Evolutionary conservation across 2,113 vertebrate genomes (phyloP), one percentile per base, ranked within the genome.

Genomic region (Stictonetta naevosa): DNA sequence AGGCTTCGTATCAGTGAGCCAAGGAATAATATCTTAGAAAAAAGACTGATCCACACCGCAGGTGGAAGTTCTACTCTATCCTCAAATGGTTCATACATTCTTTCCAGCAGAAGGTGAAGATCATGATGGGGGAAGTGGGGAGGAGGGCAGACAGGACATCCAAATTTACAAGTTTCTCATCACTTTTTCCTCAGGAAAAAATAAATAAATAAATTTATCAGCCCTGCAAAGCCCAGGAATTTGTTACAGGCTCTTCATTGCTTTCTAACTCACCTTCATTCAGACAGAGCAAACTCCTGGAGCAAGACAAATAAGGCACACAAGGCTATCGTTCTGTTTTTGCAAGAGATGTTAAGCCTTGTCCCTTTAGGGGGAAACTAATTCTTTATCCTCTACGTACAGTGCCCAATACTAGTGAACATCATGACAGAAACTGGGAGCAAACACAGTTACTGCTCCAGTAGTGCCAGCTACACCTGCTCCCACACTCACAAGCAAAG

Each of bases 361-460:
- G 3, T 25, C 56, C 44, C 40, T 86, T 59, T 10, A 46, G 3
- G 10, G 13, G 10, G 6, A 22, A 28, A 67, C 5, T 4, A 11
- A 64, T 8, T 64, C 50, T 5, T 6, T 2, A 6, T 2, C 4
- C 46, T 48, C 46, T 48, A n/a, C 20, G 36, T 9, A 23, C 33
- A 86, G 12, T 2, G 1, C 13, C 6, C n/a, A 18, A 2, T 1
- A 11, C 6, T n/a, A 50, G 10, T 0, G 2, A 42, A 3, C 25
- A 63, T 33, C 50, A 28, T 2, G 20, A 4, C 50, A n/a, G 22
- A 44, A 92, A 36, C 28, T 31, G 6, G 11, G 21, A 46, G 8
- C 1, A n/a, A 63, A 0, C 48, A 52, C 7, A 26, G 12, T 10
- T 15, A 25, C 3, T 34, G 34, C 7, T 16, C 31, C 5, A 0